Evolutionary conservation across 1,140 invertebrate species (phyloP), one percentile per base, ranked within the genome.

Genomic region (Micrasema longulum): DNA sequence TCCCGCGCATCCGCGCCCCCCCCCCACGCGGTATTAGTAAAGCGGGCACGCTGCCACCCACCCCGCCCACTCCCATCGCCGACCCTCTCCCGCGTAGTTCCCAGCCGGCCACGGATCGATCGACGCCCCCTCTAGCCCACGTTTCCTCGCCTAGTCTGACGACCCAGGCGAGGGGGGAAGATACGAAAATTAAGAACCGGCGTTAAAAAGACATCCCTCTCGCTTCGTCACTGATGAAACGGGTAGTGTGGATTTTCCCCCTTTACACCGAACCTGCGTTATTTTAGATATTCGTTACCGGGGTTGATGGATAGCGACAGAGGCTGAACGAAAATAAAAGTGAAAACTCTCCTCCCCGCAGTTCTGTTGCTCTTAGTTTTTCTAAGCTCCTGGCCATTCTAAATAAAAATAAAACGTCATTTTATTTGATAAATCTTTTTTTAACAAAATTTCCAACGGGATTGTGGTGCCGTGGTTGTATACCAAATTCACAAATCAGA

Each of bases 31-130:
- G 68, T 57, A 70, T 70, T 70, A 70, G 68, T 64, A 70, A 52
- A 57, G 68, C 70, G 70, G 70, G 64, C 64, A 72, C 70, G 70
- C 72, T 80, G 80, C 68, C 80, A 79, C 79, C 81, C 82, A 76
- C 81, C 81, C 79, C 81, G 77, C 78, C 80, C 26, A 6, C 79
- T 78, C 78, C 78, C 35, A 7, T 6, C 81, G 82, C 80, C 41
- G 79, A 80, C 45, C 50, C n/a, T 55, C 60, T 18, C 71, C 60
- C 38, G 26, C 41, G n/a, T 26, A 41, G 12, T 64, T 64, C 60
- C 72, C 45, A 73, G 50, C 74, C 63, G 53, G 67, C 55, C 38
- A 31, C 45, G 48, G 67, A 62, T 69, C 67, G 55, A 47, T 47
- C 48, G 41, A 67, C 14, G 65, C 71, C 50, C 41, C 48, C 26